Evolutionary conservation across 1,140 invertebrate genomes (phyloP).

Genomic region (Drosophila nikananu): DNA sequence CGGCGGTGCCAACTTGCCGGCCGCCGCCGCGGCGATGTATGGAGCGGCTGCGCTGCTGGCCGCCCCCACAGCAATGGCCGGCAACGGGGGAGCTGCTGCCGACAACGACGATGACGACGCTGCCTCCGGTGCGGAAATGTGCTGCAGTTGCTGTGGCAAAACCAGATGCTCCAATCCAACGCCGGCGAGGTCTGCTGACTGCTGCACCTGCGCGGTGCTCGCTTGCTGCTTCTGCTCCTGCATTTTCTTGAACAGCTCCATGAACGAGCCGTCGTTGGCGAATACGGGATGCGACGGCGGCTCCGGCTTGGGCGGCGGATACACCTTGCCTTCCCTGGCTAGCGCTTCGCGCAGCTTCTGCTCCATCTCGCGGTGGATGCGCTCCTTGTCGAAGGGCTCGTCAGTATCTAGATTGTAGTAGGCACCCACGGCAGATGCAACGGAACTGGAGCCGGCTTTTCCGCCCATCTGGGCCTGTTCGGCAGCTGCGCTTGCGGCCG

Average conservation of each 20-base stretch:
- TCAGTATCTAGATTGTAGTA: slow-evolving; percentile 78
- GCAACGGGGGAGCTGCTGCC: slow-evolving; percentile 35
- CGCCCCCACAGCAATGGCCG: slow-evolving; percentile 81
- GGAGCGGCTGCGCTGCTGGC: slow-evolving; percentile 67
- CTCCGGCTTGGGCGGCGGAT: slow-evolving; percentile 82
- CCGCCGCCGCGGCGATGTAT: slow-evolving; percentile 85
- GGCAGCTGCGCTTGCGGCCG: slow-evolving; percentile 1
- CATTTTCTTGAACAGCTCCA: slow-evolving; percentile 96
- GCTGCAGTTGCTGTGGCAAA: slow-evolving; percentile 22
- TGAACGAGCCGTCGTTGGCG: slow-evolving; percentile 94
- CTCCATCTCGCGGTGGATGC: slow-evolving; percentile 84
- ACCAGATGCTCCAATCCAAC: slow-evolving; percentile 3
- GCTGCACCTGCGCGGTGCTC: slow-evolving; percentile 46
- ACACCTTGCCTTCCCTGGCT: slow-evolving; percentile 82
- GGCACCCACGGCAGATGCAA: slow-evolving; percentile 60
- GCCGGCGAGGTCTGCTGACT: not conserved
- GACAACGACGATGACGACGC: not conserved
- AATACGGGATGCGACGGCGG: slow-evolving; percentile 86
- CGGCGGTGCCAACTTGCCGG: slow-evolving; percentile 66
- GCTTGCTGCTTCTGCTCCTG: slow-evolving; percentile 88
- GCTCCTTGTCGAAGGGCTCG: slow-evolving; percentile 81
- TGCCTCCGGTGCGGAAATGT: slow-evolving; percentile 38
- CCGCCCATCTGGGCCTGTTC: slow-evolving; percentile 10
- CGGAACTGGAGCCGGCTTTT: slow-evolving; percentile 34
- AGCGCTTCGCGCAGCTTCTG: slow-evolving; percentile 75